Conservation (phyloP, 2,888 invertebrate genomes). For the Athalia cordata region DNA sequence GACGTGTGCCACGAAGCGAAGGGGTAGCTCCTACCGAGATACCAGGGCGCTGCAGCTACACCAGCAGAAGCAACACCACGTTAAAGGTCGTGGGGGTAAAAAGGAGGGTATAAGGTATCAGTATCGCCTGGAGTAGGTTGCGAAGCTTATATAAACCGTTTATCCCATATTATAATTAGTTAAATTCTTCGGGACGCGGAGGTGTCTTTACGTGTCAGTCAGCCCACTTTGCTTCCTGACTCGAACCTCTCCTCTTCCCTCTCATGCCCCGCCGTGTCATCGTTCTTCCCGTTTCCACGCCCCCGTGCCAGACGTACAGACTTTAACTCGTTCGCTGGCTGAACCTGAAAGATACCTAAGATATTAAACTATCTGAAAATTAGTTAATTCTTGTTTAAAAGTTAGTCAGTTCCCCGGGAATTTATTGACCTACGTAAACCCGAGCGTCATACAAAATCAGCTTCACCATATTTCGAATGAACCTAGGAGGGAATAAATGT, state of each 20-base stretch:
- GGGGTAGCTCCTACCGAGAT: slow-evolving; percentile 44
- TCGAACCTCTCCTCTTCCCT: slow-evolving; percentile 60
- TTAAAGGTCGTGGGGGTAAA: slow-evolving; percentile 44
- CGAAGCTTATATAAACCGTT: slow-evolving; percentile 69
- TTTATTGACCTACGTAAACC: slow-evolving; percentile 53
- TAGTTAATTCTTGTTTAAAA: slow-evolving; percentile 72
- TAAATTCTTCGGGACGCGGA: slow-evolving; percentile 72
- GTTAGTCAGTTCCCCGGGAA: slow-evolving; percentile 59
- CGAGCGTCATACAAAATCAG: slow-evolving; percentile 1
- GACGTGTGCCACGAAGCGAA: slow-evolving; percentile 67
- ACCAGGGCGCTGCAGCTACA: slow-evolving; percentile 23
- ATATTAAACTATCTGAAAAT: slow-evolving; percentile 72
- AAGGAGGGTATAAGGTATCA: slow-evolving; percentile 59
- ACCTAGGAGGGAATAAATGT: slow-evolving; percentile 42
- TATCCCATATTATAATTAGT: slow-evolving; percentile 73
- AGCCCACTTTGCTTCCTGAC: slow-evolving; percentile 71
- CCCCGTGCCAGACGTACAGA: slow-evolving; percentile 65
- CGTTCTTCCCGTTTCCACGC: slow-evolving; percentile 42
- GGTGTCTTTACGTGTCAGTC: slow-evolving; percentile 73
- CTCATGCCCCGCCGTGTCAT: slow-evolving; percentile 49
- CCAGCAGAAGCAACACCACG: background rate
- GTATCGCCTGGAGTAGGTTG: slow-evolving; percentile 68
- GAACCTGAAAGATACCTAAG: slow-evolving; percentile 63
- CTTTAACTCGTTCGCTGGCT: slow-evolving; percentile 69
- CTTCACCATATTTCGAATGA: slow-evolving; percentile 18